These are phyloP conservation scores for Hydropotes inermis DNA, from an alignment of 2,113 vertebrate genomes.

Conservation along the genomic window DNA sequence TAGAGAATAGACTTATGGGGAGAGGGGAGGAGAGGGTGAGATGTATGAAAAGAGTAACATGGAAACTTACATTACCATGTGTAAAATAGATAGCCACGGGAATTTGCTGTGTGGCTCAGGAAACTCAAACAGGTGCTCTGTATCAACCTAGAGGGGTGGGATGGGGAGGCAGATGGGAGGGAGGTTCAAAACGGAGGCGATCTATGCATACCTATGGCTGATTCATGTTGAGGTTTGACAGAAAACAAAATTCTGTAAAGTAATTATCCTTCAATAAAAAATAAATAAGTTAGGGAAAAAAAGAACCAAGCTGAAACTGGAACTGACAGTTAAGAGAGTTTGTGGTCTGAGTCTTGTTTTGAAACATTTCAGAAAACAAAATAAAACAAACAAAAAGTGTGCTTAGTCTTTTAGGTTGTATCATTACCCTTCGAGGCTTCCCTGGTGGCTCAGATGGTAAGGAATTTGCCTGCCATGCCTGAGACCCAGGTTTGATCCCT, in stretches of 20 bases:
- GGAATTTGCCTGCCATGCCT: neutral
- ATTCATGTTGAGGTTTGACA: neutral
- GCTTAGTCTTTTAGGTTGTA: neutral
- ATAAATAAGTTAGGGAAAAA: neutral
- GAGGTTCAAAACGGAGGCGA: neutral
- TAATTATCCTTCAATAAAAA: neutral
- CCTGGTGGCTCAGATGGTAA: neutral
- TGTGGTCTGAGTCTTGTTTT: neutral
- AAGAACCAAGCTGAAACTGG: neutral
- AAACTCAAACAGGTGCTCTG: neutral
- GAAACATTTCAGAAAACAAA: conserved; percentile 11
- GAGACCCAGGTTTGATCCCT: neutral
- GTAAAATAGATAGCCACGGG: neutral
- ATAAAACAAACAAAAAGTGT: neutral
- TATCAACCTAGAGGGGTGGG: neutral
- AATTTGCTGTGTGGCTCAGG: neutral
- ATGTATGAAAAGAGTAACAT: neutral
- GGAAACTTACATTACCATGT: neutral
- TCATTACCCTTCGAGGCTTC: neutral
- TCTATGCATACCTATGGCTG: neutral
- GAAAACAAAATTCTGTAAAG: neutral
- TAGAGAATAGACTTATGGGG: neutral
- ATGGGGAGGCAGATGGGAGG: neutral
- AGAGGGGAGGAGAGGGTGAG: neutral
- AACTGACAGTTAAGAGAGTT: neutral